These are phyloP conservation scores for Xylota segnis DNA, from an alignment of 2,888 invertebrate species.

Conservation along the genomic window DNA sequence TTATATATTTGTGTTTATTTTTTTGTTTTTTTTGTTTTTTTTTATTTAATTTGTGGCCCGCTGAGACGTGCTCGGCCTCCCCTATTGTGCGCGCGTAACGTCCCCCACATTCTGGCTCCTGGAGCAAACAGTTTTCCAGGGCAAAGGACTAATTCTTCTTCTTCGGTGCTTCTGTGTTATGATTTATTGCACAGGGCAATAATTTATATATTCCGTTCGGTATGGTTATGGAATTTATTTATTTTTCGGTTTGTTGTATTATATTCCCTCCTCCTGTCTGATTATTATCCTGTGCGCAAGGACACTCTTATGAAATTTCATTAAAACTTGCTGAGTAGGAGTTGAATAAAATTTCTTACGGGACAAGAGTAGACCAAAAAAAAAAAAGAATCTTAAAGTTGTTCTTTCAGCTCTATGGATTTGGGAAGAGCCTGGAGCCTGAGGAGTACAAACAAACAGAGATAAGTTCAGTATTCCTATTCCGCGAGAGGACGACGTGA, in stretches of 20 bases:
- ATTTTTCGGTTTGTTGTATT: not conserved
- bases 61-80: conserved; percentile 37
- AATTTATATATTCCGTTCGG: conserved; percentile 16
- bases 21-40: conserved; percentile 1
- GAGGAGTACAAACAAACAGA: conserved; percentile 19
- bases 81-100: not conserved
- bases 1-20: conserved; percentile 22
- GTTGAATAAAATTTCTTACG: not conserved
- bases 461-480: conserved; percentile 10
- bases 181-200: conserved; percentile 39
- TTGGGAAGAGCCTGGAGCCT: not conserved
- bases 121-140: conserved; percentile 10
- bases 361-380: not conserved
- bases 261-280: not conserved
- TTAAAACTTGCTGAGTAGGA: conserved; percentile 40
- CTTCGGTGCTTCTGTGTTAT: conserved; percentile 28
- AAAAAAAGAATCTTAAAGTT: conserved; percentile 1
- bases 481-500: not conserved
- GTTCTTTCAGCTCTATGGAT: conserved; percentile 1
- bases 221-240: conserved; percentile 11
- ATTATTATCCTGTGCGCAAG: conserved; percentile 22
- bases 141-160: not conserved
- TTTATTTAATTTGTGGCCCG: conserved; percentile 48
- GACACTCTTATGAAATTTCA: conserved; percentile 45
- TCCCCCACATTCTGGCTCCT: not conserved